phyloP scores from a whole-genome alignment of 2,888 invertebrate species.

The Germaria angustata region DNA sequence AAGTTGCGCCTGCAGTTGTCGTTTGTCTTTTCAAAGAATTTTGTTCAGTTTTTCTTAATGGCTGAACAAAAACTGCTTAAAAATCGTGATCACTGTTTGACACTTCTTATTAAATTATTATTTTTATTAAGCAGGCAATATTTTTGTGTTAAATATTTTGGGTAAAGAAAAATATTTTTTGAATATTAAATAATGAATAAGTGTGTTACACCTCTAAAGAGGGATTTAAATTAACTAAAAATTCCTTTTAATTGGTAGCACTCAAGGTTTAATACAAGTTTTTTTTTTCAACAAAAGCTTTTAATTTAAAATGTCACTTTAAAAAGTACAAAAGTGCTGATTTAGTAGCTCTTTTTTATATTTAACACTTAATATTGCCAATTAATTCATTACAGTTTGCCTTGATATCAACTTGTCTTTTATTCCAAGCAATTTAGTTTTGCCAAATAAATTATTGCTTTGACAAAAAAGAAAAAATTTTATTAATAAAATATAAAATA shows the following conservation, averaged over 20 bases:
- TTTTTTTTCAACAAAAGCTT: neutral
- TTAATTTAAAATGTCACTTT: slow-evolving; percentile 33
- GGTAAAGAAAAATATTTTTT: slow-evolving; percentile 12
- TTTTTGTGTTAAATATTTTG: slow-evolving; percentile 37
- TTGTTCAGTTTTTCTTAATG: slow-evolving; percentile 28
- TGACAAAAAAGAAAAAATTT: neutral
- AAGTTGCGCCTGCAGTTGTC: slow-evolving; percentile 32
- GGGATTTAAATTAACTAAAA: neutral
- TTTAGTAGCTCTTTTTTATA: slow-evolving; percentile 3
- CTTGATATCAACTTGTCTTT: slow-evolving; percentile 26
- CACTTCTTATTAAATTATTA: slow-evolving; percentile 66
- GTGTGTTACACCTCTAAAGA: neutral
- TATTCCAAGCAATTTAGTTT: slow-evolving; percentile 7
- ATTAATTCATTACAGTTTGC: slow-evolving; percentile 23
- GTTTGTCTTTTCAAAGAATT: slow-evolving; percentile 49
- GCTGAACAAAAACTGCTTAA: slow-evolving; percentile 30
- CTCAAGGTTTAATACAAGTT: slow-evolving; percentile 1
- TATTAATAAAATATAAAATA: slow-evolving; percentile 10
- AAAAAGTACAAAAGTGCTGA: neutral
- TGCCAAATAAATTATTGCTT: neutral
- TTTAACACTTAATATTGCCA: slow-evolving; percentile 41
- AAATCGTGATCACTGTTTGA: slow-evolving; percentile 65
- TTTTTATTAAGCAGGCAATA: slow-evolving; percentile 12
- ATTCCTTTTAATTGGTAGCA: neutral
- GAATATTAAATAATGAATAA: neutral